phyloP scores from a whole-genome alignment of 1,140 invertebrate genomes.

The Lanistes nyassanus region DNA sequence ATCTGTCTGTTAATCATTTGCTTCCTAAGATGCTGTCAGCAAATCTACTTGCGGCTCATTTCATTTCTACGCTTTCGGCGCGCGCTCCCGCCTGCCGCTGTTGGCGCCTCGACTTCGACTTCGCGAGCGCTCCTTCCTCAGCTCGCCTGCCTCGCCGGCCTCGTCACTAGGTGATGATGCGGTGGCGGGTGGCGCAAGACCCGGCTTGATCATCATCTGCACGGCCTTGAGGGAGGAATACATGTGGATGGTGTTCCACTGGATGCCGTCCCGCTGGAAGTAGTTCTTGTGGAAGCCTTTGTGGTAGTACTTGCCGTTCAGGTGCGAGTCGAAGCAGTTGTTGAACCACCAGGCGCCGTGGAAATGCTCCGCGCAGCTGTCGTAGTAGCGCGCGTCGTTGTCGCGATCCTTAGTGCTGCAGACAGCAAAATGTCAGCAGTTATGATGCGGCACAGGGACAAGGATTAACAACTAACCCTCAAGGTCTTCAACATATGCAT shows the following conservation, averaged over 20 bases:
- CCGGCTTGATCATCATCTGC: slow-evolving; percentile 62
- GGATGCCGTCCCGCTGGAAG: slow-evolving; percentile 64
- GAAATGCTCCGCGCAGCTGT: slow-evolving; percentile 75
- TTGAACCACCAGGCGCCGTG: slow-evolving; percentile 71
- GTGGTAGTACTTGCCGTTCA: slow-evolving; percentile 85
- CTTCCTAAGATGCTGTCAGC: no score
- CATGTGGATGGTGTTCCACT: slow-evolving; percentile 65
- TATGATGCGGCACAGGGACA: no score
- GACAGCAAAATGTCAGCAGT: background rate
- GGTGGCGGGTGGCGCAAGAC: slow-evolving; percentile 35
- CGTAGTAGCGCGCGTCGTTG: slow-evolving; percentile 77
- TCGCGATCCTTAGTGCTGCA: slow-evolving; percentile 74
- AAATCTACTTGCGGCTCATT: no score
- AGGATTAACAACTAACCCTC: no score
- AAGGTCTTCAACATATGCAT: no score
- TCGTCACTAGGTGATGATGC: slow-evolving; percentile 31
- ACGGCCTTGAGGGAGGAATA: slow-evolving; percentile 62
- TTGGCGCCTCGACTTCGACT: no score
- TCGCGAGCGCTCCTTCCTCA: no score
- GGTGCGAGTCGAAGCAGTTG: slow-evolving; percentile 92
- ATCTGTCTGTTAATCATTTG: no score
- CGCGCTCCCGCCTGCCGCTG: no score
- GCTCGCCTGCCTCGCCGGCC: no score
- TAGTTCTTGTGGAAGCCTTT: slow-evolving; percentile 61
- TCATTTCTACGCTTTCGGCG: no score